These are phyloP conservation scores for Ictidomys tridecemlineatus DNA, from an alignment of 2,113 vertebrate species.

Conservation along the genomic window DNA sequence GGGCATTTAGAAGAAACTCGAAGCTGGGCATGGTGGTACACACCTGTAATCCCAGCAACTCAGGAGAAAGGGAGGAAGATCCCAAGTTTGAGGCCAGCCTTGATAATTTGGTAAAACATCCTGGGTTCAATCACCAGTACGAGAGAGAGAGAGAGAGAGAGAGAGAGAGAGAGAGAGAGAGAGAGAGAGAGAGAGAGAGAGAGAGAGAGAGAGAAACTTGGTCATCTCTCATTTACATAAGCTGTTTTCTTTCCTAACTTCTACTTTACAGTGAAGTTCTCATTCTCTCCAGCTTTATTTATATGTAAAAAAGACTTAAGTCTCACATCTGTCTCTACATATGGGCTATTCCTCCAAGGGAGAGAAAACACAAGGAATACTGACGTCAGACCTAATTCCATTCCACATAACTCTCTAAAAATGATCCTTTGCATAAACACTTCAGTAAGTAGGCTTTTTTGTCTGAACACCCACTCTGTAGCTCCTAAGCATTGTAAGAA, in stretches of 20 bases:
- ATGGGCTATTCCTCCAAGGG: conserved; percentile 75
- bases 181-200: too few species aligned
- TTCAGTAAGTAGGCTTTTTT: conserved; percentile 76
- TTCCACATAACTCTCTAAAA: conserved; percentile 82
- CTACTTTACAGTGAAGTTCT: conserved; percentile 41
- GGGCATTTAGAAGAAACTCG: background rate
- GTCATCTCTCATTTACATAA: conserved; percentile 39
- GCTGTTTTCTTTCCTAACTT: conserved; percentile 27
- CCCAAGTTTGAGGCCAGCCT: background rate
- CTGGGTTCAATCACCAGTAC: background rate
- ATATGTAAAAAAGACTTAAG: conserved; percentile 59
- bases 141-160: too few species aligned
- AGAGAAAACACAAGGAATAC: conserved; percentile 74
- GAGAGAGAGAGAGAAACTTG: background rate
- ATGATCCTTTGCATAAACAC: conserved; percentile 82
- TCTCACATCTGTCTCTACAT: conserved; percentile 81
- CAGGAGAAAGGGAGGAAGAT: background rate
- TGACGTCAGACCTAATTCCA: conserved; percentile 84
- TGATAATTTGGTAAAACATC: background rate
- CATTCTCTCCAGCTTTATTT: conserved; percentile 67
- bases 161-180: background rate
- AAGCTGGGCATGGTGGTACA: background rate
- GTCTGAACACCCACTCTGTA: conserved; percentile 75
- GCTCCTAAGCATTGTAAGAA: conserved; percentile 72
- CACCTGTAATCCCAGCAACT: background rate